Conservation (phyloP, 2,113 vertebrate species). For the Mastomys natalensis region DNA sequence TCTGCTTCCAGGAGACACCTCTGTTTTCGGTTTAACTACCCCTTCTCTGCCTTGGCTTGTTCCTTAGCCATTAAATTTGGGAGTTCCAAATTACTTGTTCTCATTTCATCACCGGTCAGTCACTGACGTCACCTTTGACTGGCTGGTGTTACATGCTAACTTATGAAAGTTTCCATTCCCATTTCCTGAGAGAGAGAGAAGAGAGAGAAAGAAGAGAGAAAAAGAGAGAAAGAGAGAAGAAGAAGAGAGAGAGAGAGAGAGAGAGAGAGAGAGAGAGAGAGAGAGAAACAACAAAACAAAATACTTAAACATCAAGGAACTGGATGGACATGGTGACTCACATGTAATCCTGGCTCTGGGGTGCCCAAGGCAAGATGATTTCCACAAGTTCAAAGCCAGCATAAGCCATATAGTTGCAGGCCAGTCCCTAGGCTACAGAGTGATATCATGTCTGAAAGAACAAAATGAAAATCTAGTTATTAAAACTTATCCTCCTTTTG, state of each 20-base stretch:
- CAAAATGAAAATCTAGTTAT: neutral
- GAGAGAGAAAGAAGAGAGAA: no score
- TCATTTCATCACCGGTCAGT: fast-evolving
- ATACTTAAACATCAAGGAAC: neutral
- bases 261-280: no score
- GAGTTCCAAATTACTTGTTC: neutral
- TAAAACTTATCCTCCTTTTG: no score
- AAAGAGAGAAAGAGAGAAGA: no score
- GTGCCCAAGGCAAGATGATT: neutral
- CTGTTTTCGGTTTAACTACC: neutral
- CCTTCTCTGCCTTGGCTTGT: neutral
- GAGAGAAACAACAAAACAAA: neutral
- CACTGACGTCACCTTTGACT: neutral
- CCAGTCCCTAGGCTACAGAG: neutral
- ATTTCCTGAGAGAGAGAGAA: neutral
- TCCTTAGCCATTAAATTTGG: neutral
- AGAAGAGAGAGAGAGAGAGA: no score
- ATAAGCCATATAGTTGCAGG: neutral
- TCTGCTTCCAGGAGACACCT: neutral
- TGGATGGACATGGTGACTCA: neutral
- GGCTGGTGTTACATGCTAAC: neutral
- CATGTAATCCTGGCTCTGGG: neutral
- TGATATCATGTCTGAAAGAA: neutral
- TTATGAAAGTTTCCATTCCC: neutral
- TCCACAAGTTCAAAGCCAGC: neutral